Percentiles rank a stretch among this genome's conserved stretches.
These are phyloP conservation scores for Arctopsyche grandis DNA, from an alignment of 1,140 invertebrate species.

Conservation along the genomic window DNA sequence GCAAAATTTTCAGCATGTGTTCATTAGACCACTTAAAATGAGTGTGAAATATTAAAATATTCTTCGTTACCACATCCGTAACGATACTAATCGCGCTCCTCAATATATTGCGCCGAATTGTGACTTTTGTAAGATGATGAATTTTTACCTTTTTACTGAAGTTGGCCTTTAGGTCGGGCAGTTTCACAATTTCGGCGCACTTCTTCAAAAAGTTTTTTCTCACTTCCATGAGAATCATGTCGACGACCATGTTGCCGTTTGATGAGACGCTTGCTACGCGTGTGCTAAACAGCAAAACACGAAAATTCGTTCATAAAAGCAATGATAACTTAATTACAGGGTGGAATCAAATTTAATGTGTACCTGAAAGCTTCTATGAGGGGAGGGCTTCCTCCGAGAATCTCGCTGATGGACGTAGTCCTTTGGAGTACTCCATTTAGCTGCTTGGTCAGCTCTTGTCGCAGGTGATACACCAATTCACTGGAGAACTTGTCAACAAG, in stretches of 20 bases:
- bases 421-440: constrained; percentile 49
- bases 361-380: constrained; percentile 52
- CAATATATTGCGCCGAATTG: too few species aligned
- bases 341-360: too few species aligned
- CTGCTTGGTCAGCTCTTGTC: constrained; percentile 48
- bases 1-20: too few species aligned
- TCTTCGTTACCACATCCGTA: too few species aligned
- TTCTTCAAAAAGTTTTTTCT: constrained; percentile 52
- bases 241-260: constrained; percentile 48
- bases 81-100: too few species aligned
- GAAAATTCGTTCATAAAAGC: too few species aligned
- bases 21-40: too few species aligned
- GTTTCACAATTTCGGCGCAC: constrained; percentile 45
- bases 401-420: constrained; percentile 51
- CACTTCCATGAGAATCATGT: constrained; percentile 52
- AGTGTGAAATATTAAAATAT: too few species aligned
- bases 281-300: constrained; percentile 35
- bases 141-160: constrained; percentile 54
- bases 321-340: too few species aligned
- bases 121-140: too few species aligned
- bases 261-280: constrained; percentile 46
- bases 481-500: constrained; percentile 48
- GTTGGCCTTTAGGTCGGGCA: constrained; percentile 50
- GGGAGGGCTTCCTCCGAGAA: constrained; percentile 50
- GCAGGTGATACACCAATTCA: constrained; percentile 45